Evolutionary conservation across 2,113 vertebrate species (phyloP), one percentile per base, ranked within the genome.

Genomic region (Myiozetetes cayanensis): DNA sequence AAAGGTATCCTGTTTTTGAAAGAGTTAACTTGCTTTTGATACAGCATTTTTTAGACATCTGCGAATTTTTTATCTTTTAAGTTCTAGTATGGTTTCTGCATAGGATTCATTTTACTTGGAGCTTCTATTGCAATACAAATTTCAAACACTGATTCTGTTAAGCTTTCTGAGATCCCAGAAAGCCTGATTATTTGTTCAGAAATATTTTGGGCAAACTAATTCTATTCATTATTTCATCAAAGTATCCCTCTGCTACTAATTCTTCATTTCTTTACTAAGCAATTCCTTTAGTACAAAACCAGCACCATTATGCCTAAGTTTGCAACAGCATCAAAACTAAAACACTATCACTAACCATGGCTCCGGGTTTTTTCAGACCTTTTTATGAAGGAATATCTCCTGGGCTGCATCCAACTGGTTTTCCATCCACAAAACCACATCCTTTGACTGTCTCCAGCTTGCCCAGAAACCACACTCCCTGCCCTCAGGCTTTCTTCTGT

Each of bases 351-450:
- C 33, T 28, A 52, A 19, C 24, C n/a, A 21, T 53, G 31, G 8
- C 50, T 65, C 44, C 61, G 65, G 27, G 30, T 80, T 76, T 84
- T 94, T 59, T 77, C 79, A 73, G 63, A 67, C 17, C 14, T 77
- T 61, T 93, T 84, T 81, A 50, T 44, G 68, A 93, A 68, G 89
- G 56, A 81, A 28, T 56, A 89, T 89, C 63, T 94, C 27, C 35
- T 84, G 56, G 84, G 33, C 33, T 80, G 43, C 50, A 52, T 77
- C 19, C 53, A 91, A 20, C 39, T 85, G 43, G 21, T 72, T 70
- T 94, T 89, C 58, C 70, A 91, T 39, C 89, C 91, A 58, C 74
- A 70, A 96, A 94, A 52, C 72, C 92, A 89, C 76, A 86, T 92
- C 88, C 65, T 83, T 83, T 78, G 75, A 22, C 79, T 88, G 76